Evolutionary conservation across 2,888 invertebrate genomes (phyloP).

Genomic region (Timema podura): DNA sequence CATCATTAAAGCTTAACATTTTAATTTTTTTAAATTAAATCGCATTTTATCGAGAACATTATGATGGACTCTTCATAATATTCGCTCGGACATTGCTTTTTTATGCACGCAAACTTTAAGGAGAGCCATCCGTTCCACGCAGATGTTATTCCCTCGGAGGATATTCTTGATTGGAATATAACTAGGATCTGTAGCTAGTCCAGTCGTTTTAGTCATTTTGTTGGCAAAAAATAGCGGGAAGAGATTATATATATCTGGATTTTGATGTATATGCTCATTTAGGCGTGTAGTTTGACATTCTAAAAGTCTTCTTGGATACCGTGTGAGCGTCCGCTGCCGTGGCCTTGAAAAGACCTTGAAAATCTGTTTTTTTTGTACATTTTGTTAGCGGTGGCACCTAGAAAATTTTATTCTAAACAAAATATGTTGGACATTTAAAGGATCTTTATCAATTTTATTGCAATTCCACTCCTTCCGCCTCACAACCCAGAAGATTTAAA

Average conservation of each 20-base stretch:
- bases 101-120: too few relatives aligned
- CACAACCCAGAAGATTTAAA: too few relatives aligned
- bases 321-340: neutral
- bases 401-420: too few relatives aligned
- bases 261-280: neutral
- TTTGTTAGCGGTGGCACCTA: neutral
- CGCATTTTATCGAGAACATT: too few relatives aligned
- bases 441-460: slow-evolving; percentile 6
- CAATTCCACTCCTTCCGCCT: neutral
- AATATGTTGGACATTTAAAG: neutral
- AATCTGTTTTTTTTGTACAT: neutral
- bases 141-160: too few relatives aligned
- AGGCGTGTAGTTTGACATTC: neutral
- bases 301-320: neutral
- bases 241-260: neutral
- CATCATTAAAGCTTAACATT: too few relatives aligned
- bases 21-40: too few relatives aligned
- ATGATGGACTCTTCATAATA: too few relatives aligned
- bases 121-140: too few relatives aligned
- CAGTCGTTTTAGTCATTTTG: neutral
- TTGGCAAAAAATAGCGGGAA: neutral
- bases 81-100: too few relatives aligned
- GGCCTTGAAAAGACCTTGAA: slow-evolving; percentile 1
- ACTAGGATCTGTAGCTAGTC: too few relatives aligned
- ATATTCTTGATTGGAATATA: too few relatives aligned